A percentile compares a stretch with the other conserved stretches of the same genome.
Evolutionary conservation across 2,113 vertebrate genomes (phyloP).

Genomic region (Dryoscopus gambensis): DNA sequence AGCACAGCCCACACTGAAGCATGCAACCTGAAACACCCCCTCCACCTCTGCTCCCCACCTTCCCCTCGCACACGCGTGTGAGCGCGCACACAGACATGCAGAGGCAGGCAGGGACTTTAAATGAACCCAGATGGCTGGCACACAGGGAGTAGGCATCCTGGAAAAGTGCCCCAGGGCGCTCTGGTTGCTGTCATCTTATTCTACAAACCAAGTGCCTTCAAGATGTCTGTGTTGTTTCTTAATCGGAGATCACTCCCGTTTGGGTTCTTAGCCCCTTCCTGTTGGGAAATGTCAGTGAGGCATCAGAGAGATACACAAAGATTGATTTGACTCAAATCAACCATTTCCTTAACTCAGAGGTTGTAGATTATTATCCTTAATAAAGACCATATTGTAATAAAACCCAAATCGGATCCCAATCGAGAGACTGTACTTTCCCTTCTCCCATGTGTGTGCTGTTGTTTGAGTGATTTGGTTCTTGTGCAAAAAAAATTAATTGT

Average conservation of each 20-base stretch:
- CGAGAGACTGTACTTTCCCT: not conserved
- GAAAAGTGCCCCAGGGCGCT: constrained; percentile 71
- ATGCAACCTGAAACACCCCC: constrained; percentile 82
- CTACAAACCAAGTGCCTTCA: constrained; percentile 74
- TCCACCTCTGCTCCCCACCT: constrained; percentile 24
- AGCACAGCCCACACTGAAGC: constrained; percentile 84
- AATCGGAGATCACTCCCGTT: constrained; percentile 82
- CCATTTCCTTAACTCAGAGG: constrained; percentile 54
- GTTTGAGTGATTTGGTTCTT: constrained; percentile 37
- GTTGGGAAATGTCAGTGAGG: constrained; percentile 82
- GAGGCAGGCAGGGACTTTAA: constrained; percentile 69
- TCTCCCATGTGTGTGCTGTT: not conserved
- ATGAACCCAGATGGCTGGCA: constrained; percentile 93
- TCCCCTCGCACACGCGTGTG: not conserved
- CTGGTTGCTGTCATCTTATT: constrained; percentile 71
- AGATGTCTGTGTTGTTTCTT: constrained; percentile 85
- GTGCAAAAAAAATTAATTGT: constrained; percentile 62
- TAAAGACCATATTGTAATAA: constrained; percentile 61
- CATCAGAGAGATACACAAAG: constrained; percentile 81
- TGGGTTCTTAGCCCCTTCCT: constrained; percentile 79
- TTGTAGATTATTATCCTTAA: constrained; percentile 64
- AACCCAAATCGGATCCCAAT: constrained; percentile 39
- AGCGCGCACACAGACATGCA: not conserved
- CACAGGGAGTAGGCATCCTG: constrained; percentile 73
- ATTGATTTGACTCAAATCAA: constrained; percentile 83